Base-by-base conservation (phyloP, 1,140 invertebrate species). In the Drosophila yakuba region DNA sequence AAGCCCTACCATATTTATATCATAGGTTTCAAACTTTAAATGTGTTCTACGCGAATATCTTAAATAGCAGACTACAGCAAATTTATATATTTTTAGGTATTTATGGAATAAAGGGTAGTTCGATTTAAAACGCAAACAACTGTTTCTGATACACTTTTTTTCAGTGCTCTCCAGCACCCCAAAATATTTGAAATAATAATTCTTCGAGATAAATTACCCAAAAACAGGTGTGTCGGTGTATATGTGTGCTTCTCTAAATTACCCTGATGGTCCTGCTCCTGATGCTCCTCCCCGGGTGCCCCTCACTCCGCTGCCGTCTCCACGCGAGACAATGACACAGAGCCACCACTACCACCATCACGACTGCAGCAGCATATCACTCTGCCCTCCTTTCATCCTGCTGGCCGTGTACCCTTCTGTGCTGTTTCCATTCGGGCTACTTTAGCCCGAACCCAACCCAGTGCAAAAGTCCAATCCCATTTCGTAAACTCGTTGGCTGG, bases 141-240 rank as follows among this genome's bases (percentile, higher is more conserved):
- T 32, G 8, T 25, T 25, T 55, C 17, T 38, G 47, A 5, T 10
- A 15, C 1, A 28, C 7, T 69, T 57, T 69, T 0, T 71, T 17
- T 15, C 7, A 48, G 66, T 71, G 52, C 28, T 36, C 44, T 23
- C 44, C 68, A 71, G 58, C 57, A 75, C 62, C 74, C 66, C 60
- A 82, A 91, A 91, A 91, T 86, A 90, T 91, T 91, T 91, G 90
- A 91, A 91, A 91, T 91, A 91, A 91, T 91, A 91, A 91, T 91
- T 91, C 90, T 91, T 91, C 90, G 90, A 91, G 90, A 91, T 91
- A 91, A 91, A 91, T 91, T 91, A 84, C 90, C 80, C 80, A 78
- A 90, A 91, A 90, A 90, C 90, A 91, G 84, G 90, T 91, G 90
- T 75, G 73, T 57, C 60, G 32, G 71, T 89, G 78, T 86, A 50